phyloP scores from a whole-genome alignment of 2,113 vertebrate genomes.

The Hiodon alosoides region DNA sequence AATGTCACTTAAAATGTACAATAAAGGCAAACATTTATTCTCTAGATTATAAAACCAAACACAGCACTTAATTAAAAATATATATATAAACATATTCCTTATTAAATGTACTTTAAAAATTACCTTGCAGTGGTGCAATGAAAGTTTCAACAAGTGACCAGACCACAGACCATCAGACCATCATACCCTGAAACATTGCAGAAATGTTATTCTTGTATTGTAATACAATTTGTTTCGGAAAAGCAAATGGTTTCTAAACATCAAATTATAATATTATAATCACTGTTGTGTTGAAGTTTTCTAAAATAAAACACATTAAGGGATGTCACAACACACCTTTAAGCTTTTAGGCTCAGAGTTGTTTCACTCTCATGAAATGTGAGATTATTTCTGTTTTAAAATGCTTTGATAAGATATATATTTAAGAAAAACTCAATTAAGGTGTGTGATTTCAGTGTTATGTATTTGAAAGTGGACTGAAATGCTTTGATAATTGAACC shows the following conservation, averaged over 20 bases:
- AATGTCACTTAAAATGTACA: constrained; percentile 2
- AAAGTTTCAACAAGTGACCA: no score
- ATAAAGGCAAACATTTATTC: constrained; percentile 10
- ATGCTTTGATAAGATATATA: constrained; percentile 53
- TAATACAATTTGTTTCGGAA: no score
- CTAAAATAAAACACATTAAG: not conserved
- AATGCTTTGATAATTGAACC: constrained; percentile 35
- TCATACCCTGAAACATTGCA: no score
- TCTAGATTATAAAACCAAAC: not conserved
- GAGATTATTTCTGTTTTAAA: constrained; percentile 52
- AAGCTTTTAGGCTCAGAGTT: not conserved
- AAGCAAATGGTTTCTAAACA: no score
- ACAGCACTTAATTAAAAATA: not conserved
- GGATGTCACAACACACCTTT: constrained; percentile 1
- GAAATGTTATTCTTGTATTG: no score
- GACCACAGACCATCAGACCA: no score
- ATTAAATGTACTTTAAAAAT: not conserved
- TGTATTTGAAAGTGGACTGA: constrained; percentile 60
- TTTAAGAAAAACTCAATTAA: constrained; percentile 58
- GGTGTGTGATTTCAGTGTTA: constrained; percentile 60
- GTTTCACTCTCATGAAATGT: constrained; percentile 53
- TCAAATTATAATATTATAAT: no score
- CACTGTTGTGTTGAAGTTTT: not conserved
- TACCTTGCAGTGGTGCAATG: no score
- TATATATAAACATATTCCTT: not conserved